A percentile compares a stretch with the other conserved stretches of the same genome.
phyloP scores from a whole-genome alignment of 2,797 vertebrate species.

The Phataginus tetradactyla region DNA sequence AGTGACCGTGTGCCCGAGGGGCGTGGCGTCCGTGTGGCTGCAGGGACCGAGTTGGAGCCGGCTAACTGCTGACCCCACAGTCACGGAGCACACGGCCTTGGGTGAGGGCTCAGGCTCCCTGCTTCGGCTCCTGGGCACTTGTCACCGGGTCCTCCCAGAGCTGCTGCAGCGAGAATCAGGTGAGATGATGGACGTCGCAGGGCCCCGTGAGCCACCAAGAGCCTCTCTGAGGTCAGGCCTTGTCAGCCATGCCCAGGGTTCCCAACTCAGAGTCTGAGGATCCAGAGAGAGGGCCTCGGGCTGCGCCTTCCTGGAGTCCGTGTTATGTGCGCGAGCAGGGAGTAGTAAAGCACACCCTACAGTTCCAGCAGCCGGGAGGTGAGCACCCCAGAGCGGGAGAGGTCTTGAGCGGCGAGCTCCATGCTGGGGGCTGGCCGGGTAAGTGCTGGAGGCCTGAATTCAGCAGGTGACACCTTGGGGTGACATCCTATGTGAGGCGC shows the following conservation, averaged over 20 bases:
- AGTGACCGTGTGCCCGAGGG: too few relatives aligned
- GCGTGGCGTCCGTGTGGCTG: background rate
- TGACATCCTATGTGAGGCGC: background rate
- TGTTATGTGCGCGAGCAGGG: rapidly evolving
- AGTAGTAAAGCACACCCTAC: background rate
- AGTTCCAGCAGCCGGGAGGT: background rate
- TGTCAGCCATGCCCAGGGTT: background rate
- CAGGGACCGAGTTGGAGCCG: too few relatives aligned
- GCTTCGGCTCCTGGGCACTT: background rate
- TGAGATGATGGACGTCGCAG: background rate
- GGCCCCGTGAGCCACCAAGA: background rate
- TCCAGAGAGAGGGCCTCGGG: background rate
- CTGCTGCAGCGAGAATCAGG: background rate
- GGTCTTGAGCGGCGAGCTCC: background rate
- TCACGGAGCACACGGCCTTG: too few relatives aligned
- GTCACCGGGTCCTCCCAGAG: background rate
- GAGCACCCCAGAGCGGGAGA: background rate
- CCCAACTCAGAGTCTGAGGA: background rate
- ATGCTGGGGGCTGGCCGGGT: background rate
- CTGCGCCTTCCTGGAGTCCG: background rate
- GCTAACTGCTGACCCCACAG: background rate
- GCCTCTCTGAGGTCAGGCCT: background rate
- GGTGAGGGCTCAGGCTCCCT: background rate
- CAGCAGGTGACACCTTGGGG: background rate
- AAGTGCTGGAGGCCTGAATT: background rate